Evolutionary conservation across 2,113 vertebrate genomes (phyloP).

Genomic region (Lamprotornis superbus): DNA sequence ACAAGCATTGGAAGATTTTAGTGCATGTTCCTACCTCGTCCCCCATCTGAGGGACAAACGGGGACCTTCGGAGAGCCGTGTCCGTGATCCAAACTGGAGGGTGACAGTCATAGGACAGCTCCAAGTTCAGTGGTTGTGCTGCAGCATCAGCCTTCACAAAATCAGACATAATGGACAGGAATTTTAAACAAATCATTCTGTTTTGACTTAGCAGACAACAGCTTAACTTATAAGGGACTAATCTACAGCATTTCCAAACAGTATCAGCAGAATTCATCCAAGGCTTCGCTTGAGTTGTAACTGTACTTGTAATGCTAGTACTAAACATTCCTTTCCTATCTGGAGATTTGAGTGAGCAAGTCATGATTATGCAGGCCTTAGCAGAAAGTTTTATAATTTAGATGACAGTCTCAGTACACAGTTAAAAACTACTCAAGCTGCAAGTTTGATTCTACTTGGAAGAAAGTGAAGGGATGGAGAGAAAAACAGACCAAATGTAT

Average conservation of each 20-base stretch:
- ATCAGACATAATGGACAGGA: neutral
- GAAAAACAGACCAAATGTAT: neutral
- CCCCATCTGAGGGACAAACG: constrained; percentile 97
- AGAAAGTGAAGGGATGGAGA: neutral
- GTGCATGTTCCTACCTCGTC: constrained; percentile 83
- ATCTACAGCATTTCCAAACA: neutral
- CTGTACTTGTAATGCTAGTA: neutral
- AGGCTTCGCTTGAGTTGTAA: neutral
- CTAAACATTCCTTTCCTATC: neutral
- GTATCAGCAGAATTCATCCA: neutral
- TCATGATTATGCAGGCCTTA: neutral
- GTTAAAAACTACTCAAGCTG: neutral
- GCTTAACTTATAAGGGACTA: neutral
- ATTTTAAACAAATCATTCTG: neutral
- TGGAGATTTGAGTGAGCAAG: neutral
- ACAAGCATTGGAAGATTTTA: neutral
- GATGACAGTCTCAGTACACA: neutral
- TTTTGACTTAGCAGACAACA: neutral
- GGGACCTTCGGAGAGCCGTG: constrained; percentile 89
- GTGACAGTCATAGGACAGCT: constrained; percentile 85
- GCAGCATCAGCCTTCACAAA: constrained; percentile 68
- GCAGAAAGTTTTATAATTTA: neutral
- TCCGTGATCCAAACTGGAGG: constrained; percentile 94
- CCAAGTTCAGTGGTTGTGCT: constrained; percentile 73
- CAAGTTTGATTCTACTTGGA: neutral